Evolutionary conservation across 1,140 invertebrate species (phyloP).

Genomic region (Eupristina koningsbergeri): DNA sequence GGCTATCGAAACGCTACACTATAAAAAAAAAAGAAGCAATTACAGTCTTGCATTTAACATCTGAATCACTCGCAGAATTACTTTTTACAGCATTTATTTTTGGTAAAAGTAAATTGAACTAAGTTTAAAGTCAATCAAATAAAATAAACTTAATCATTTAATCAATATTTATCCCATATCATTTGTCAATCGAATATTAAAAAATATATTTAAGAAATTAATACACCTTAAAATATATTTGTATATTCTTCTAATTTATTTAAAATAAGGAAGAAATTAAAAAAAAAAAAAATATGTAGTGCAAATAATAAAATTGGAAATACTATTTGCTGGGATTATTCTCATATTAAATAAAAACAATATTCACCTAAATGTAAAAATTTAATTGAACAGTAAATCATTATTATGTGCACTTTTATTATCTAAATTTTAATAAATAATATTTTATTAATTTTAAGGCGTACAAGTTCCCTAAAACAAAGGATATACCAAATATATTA

Average conservation of each 20-base stretch:
- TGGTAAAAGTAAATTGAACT: constrained; percentile 36
- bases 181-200: constrained; percentile 10
- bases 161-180: not conserved
- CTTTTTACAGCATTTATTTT: constrained; percentile 42
- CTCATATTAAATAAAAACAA: too few relatives aligned
- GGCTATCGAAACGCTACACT: constrained; percentile 16
- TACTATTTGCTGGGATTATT: not conserved
- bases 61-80: constrained; percentile 25
- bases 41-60: constrained; percentile 30
- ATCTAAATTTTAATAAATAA: constrained; percentile 1
- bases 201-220: constrained; percentile 9
- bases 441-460: constrained; percentile 12
- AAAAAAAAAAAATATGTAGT: not conserved
- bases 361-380: too few relatives aligned
- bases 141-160: constrained; percentile 27
- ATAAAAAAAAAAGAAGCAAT: constrained; percentile 29
- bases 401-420: constrained; percentile 18
- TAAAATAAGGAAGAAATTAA: not conserved
- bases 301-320: constrained; percentile 9
- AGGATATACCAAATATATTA: not conserved
- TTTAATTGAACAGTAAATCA: not conserved
- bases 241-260: constrained; percentile 12
- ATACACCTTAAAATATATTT: constrained; percentile 24
- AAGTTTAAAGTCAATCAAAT: constrained; percentile 25
- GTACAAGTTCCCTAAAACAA: not conserved